Percentiles rank a stretch among this genome's conserved stretches.
Conservation (phyloP, 23 tunicate genomes). For the Botrylloides violaceus region DNA sequence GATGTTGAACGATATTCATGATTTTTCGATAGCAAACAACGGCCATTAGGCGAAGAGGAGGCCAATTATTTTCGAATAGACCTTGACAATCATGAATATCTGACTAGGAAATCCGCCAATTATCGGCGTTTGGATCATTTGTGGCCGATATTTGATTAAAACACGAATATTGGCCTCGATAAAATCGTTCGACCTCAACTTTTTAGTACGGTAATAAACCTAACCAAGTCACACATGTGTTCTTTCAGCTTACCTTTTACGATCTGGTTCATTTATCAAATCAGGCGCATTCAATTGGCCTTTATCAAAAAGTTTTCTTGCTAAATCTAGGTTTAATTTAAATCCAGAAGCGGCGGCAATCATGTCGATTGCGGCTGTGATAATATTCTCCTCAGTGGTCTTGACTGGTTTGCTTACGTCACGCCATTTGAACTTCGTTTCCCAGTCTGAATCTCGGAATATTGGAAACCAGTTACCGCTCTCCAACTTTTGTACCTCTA, state of each 20-base stretch:
- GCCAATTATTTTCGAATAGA: no score
- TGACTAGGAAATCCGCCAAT: no score
- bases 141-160: no score
- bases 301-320: constrained; percentile 31
- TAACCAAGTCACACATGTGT: no score
- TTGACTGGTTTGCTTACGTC: constrained; percentile 18
- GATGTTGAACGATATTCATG: no score
- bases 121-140: no score
- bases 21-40: no score
- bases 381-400: constrained; percentile 37
- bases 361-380: constrained; percentile 60
- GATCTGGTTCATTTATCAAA: background rate
- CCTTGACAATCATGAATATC: no score
- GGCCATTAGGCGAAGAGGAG: no score
- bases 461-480: constrained; percentile 36
- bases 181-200: no score
- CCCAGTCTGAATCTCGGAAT: constrained; percentile 78
- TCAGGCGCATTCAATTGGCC: constrained; percentile 8
- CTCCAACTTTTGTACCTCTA: constrained; percentile 37
- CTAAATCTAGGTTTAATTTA: constrained; percentile 43
- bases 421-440: constrained; percentile 69
- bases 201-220: no score
- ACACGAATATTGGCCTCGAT: no score
- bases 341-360: constrained; percentile 36
- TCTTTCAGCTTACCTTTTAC: background rate